Evolutionary conservation across 2,113 vertebrate genomes (phyloP), one percentile per base, ranked within the genome.

Genomic region (Jacana jacana): DNA sequence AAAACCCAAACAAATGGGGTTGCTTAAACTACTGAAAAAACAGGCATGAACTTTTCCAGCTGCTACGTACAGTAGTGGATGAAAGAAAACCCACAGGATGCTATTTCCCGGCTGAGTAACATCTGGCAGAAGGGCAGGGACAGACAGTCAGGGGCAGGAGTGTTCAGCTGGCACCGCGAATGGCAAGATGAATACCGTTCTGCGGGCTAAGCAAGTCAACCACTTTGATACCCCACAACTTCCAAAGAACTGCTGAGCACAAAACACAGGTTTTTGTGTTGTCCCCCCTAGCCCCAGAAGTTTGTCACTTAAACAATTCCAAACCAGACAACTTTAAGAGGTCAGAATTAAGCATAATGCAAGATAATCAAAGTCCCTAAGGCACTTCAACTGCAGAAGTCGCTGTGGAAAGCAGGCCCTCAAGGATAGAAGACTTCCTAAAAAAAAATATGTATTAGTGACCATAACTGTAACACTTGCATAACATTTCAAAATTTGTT

Each of bases 81-180:
- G 60, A 89, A 93, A 51, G 61, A 49, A 88, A 94, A 52, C 37
- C 60, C 81, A 33, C 60, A 48, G 92, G 92, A 94, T 33, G 49
- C 68, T 30, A 2, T 57, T 65, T 86, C 54, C 60, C 61, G 58
- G 73, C 85, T 81, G 35, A 39, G 85, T 1, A 75, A 71, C 93
- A 88, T 33, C 70, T 85, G 94, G 61, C 79, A 84, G 82, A n/a
- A 91, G 86, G 86, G 66, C 82, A 95, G 61, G 51, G 60, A 55
- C 23, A 71, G 72, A 42, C 69, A 87, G 64, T 8, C 22, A 10
- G n/a, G 73, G 76, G 84, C 87, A 86, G 54, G 0, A 37, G 40
- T 9, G 70, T 58, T 85, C 91, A 93, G 79, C 85, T 63, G 70
- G n/a, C 65, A 87, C 46, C 4, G 3, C 46, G 17, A 54, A 65